These are phyloP conservation scores for Scaptodrosophila latifasciaeformis DNA, from an alignment of 2,888 invertebrate genomes.

Conservation along the genomic window DNA sequence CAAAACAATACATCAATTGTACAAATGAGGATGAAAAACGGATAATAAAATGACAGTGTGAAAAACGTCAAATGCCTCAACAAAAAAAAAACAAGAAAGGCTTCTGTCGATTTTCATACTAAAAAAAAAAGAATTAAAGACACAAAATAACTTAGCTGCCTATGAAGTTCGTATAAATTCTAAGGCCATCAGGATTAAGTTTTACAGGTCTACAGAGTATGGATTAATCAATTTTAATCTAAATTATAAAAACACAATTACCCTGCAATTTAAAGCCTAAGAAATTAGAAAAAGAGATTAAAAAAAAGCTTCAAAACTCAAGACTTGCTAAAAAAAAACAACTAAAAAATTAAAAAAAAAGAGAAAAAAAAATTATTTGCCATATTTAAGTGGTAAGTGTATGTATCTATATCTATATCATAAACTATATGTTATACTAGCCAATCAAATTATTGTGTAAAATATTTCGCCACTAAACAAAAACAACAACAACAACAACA, in stretches of 20 bases:
- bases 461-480: constrained; percentile 46
- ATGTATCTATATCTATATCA: constrained; percentile 33
- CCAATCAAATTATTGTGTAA: constrained; percentile 64
- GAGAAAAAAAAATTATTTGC: not conserved
- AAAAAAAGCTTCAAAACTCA: constrained; percentile 6
- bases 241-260: not conserved
- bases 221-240: not conserved
- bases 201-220: constrained; percentile 37
- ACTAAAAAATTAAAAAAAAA: constrained; percentile 6
- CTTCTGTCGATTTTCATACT: constrained; percentile 5
- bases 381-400: too few relatives aligned
- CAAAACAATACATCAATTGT: constrained; percentile 1
- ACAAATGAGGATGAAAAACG: constrained; percentile 17
- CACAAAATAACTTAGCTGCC: not conserved
- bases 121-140: constrained; percentile 5
- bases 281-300: too few relatives aligned
- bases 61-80: constrained; percentile 2
- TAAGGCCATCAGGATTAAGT: constrained; percentile 17
- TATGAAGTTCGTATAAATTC: not conserved
- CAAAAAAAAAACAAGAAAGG: too few relatives aligned
- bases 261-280: too few relatives aligned
- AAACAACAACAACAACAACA: constrained; percentile 1
- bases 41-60: constrained; percentile 24
- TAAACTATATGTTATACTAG: constrained; percentile 51
- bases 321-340: not conserved